A percentile compares a stretch with the other conserved stretches of the same genome.
Conservation (phyloP, 1,140 invertebrate species). For the Drosophila virilis region DNA sequence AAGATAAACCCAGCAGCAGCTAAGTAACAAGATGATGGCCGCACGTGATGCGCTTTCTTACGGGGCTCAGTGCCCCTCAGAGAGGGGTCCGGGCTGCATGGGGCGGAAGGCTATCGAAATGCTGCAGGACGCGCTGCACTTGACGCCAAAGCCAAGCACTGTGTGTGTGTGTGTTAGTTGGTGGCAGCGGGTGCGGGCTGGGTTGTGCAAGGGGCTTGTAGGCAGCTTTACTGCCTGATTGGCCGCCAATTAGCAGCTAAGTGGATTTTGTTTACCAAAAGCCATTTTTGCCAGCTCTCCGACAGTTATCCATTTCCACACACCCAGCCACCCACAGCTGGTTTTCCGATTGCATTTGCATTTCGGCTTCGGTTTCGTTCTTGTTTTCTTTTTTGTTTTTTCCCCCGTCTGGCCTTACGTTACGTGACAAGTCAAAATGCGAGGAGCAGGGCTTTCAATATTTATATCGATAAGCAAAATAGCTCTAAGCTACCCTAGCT, state of each 20-base stretch:
- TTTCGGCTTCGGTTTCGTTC: background rate
- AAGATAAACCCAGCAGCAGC: constrained; percentile 43
- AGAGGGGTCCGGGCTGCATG: too few species aligned
- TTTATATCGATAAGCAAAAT: constrained; percentile 82
- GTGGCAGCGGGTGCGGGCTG: background rate
- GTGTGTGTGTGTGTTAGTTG: background rate
- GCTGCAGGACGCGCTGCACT: constrained; percentile 5
- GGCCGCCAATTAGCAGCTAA: constrained; percentile 80
- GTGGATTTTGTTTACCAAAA: constrained; percentile 70
- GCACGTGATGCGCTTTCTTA: constrained; percentile 50
- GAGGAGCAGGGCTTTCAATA: constrained; percentile 54
- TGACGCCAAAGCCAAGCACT: constrained; percentile 23
- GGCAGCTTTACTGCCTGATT: constrained; percentile 50
- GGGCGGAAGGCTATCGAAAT: background rate
- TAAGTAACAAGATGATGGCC: constrained; percentile 52
- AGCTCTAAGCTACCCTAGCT: constrained; percentile 25
- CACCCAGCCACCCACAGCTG: background rate
- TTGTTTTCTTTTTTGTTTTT: background rate
- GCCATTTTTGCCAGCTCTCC: constrained; percentile 20
- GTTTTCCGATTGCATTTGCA: constrained; percentile 3
- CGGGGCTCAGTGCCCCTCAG: too few species aligned
- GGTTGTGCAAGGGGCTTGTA: background rate
- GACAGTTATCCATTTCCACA: background rate
- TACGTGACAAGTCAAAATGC: constrained; percentile 71
- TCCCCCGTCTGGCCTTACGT: constrained; percentile 2